Evolutionary conservation across 2,113 vertebrate genomes (phyloP), one percentile per base, ranked within the genome.

Genomic region (Burhinus oedicnemus): DNA sequence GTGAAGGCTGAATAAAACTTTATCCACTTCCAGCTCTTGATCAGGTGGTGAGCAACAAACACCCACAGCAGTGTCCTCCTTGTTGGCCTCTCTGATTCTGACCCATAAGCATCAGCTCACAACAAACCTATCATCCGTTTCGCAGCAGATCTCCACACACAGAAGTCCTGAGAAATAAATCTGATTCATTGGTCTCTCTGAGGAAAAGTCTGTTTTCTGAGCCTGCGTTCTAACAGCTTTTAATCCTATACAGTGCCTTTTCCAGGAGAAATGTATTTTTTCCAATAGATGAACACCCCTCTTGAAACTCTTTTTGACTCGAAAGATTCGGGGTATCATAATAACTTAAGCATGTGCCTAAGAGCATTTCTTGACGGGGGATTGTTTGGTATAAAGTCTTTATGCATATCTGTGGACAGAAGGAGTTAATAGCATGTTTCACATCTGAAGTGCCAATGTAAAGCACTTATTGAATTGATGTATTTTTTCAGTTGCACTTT

Each of bases 101-200:
- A 23, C 18, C n/a, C 44, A 11, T 30, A 8, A 36, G 4, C 51
- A 36, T 69, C 14, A 44, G 15, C 62, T 90, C 21, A 49, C 45
- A 86, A 5, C 1, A 8, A 49, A 17, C 23, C 38, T 22, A 7
- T n/a, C 11, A 4, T 32, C 13, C 66, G 4, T 38, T 78, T 32
- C 5, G 20, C 52, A 51, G 23, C 54, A n/a, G 13, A 57, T 25
- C 12, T 54, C 12, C 30, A 32, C 0, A 1, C 7, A 3, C 9
- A 34, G 64, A 70, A 20, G 21, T 27, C 29, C 82, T 49, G 29
- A 77, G 54, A 83, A 80, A 54, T 34, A 34, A 77, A 51, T 70
- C 36, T 78, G 32, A 42, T 38, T 66, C 34, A 3, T 5, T 86
- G 11, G 11, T 12, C 27, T 65, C 21, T 82, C 18, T 16, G 25